These are phyloP conservation scores for Micromussa lordhowensis DNA, from an alignment of 92 coral and sea anemone genomes.

Conservation along the genomic window DNA sequence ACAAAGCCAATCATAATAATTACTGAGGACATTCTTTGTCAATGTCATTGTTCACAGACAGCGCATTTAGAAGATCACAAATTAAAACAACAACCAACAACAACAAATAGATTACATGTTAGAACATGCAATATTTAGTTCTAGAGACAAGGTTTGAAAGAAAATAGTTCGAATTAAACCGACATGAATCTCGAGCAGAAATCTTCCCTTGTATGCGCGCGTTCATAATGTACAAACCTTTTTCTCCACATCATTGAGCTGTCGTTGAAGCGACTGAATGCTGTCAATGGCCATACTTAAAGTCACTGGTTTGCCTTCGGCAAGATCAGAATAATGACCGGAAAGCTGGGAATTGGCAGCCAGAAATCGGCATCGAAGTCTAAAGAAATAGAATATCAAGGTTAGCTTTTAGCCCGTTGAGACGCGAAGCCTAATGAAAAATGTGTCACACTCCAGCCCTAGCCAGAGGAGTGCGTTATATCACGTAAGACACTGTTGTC, in stretches of 20 bases:
- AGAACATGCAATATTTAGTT: not conserved
- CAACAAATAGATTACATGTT: too few relatives aligned
- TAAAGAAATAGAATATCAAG: not conserved
- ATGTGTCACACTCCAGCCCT: not conserved
- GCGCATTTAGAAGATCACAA: too few relatives aligned
- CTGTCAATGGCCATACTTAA: slow-evolving; percentile 33
- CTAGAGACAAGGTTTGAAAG: not conserved
- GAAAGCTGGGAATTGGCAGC: slow-evolving; percentile 49
- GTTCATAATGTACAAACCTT: slow-evolving; percentile 40
- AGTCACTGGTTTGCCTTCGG: slow-evolving; percentile 51
- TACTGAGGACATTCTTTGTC: too few relatives aligned
- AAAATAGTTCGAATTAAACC: not conserved
- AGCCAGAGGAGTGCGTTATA: not conserved
- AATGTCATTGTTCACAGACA: too few relatives aligned
- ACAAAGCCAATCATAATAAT: too few relatives aligned
- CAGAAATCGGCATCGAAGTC: slow-evolving; percentile 71
- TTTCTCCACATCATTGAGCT: slow-evolving; percentile 62
- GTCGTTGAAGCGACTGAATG: slow-evolving; percentile 47
- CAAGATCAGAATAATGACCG: slow-evolving; percentile 44
- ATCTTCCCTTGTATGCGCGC: not conserved
- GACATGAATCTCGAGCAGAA: not conserved
- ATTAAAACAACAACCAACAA: not conserved
- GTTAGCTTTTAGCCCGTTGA: not conserved
- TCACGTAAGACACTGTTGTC: not conserved
- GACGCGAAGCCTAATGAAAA: not conserved